Percentiles rank a stretch among this genome's conserved stretches.
These are phyloP conservation scores for Orchestes rusci DNA, from an alignment of 2,888 invertebrate species.

Conservation along the genomic window DNA sequence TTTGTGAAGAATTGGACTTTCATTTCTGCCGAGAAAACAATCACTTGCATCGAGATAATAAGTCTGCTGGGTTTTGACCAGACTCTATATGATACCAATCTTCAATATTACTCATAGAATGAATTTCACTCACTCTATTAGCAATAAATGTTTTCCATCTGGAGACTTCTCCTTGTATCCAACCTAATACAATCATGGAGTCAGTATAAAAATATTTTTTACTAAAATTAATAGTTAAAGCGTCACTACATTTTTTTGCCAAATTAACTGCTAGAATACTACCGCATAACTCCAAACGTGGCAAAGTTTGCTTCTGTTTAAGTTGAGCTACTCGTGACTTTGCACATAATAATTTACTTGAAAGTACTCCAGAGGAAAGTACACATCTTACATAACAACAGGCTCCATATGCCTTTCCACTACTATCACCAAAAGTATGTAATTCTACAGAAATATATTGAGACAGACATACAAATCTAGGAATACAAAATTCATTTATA, in stretches of 20 bases:
- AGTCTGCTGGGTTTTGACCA: not conserved
- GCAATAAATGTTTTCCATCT: not conserved
- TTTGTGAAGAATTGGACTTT: too few relatives aligned
- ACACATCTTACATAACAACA: not conserved
- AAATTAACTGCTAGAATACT: not conserved
- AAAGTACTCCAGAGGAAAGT: not conserved
- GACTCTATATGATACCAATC: not conserved
- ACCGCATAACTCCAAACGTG: not conserved
- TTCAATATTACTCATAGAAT: not conserved
- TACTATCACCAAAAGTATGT: not conserved
- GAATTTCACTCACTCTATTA: not conserved
- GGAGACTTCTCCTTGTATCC: not conserved
- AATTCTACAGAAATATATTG: not conserved
- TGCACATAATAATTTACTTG: not conserved
- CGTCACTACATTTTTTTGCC: not conserved
- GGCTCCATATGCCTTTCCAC: not conserved
- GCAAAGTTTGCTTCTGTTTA: not conserved
- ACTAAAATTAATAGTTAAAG: not conserved
- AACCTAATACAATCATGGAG: not conserved
- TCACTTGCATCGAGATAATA: not conserved
- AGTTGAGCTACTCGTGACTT: not conserved
- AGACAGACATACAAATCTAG: not conserved
- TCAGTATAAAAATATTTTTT: not conserved
- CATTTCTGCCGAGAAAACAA: too few relatives aligned
- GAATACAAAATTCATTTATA: not conserved